These are phyloP conservation scores for Neelides sp. DNA, from an alignment of 1,140 invertebrate genomes.

Conservation along the genomic window DNA sequence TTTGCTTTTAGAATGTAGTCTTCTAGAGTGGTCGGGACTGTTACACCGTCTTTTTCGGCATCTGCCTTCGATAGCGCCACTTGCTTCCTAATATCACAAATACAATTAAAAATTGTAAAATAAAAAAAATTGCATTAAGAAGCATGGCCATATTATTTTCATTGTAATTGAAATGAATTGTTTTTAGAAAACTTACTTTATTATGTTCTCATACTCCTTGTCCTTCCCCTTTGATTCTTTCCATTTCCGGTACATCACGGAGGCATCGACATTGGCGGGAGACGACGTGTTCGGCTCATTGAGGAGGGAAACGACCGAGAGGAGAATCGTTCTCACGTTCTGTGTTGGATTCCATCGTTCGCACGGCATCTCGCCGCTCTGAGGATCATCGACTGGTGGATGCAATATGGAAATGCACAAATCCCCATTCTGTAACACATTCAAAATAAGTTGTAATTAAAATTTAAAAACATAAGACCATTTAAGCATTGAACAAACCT, in stretches of 20 bases:
- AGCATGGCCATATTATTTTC: background rate
- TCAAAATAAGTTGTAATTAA: slow-evolving; percentile 29
- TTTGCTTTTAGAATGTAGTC: slow-evolving; percentile 93
- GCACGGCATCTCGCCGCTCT: slow-evolving; percentile 94
- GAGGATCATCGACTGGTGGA: slow-evolving; percentile 96
- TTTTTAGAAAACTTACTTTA: slow-evolving; percentile 54
- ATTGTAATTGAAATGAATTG: background rate
- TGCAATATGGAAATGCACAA: slow-evolving; percentile 98
- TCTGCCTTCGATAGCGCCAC: slow-evolving; percentile 84
- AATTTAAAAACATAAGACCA: background rate
- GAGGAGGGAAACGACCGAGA: slow-evolving; percentile 94
- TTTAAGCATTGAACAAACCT: background rate
- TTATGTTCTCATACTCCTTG: slow-evolving; percentile 99
- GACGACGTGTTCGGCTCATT: slow-evolving; percentile 99
- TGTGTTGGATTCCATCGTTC: slow-evolving; percentile 99
- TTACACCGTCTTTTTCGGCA: slow-evolving; percentile 90
- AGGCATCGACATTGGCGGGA: slow-evolving; percentile 98
- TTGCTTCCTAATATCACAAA: slow-evolving; percentile 65
- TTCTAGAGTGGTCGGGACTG: slow-evolving; percentile 91
- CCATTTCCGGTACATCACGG: slow-evolving; percentile 98
- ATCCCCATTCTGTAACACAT: slow-evolving; percentile 90
- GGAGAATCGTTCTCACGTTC: slow-evolving; percentile 92
- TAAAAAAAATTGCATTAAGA: background rate
- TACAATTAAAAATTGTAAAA: background rate
- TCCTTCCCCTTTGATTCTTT: slow-evolving; percentile 95